A percentile compares a stretch with the other conserved stretches of the same genome.
Conservation (phyloP, 2,113 vertebrate genomes). For the Toxotes jaculatrix region DNA sequence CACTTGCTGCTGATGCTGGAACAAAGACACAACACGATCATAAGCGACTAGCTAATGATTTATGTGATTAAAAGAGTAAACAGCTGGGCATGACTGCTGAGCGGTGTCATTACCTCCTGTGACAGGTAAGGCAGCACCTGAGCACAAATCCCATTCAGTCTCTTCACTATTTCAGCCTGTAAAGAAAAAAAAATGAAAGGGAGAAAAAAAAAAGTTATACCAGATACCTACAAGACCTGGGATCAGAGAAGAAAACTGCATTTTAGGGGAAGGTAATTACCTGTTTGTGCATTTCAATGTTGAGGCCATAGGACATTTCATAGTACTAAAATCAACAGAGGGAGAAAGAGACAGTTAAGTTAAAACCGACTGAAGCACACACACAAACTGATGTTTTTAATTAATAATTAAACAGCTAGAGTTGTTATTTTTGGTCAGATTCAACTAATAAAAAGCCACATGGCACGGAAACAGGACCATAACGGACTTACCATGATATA, state of each 20-base stretch:
- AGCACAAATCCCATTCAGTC: slow-evolving; percentile 97
- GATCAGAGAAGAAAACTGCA: background rate
- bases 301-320: slow-evolving; percentile 98
- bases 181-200: background rate
- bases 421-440: background rate
- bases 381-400: background rate
- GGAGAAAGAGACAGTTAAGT: background rate
- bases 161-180: slow-evolving; percentile 97
- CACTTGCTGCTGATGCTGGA: slow-evolving; percentile 97
- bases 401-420: too few relatives aligned
- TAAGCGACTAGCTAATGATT: background rate
- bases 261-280: slow-evolving; percentile 67
- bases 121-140: slow-evolving; percentile 98
- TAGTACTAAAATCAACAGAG: slow-evolving; percentile 88
- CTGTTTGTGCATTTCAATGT: slow-evolving; percentile 99
- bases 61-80: background rate
- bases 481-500: slow-evolving; percentile 94
- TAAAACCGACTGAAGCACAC: background rate
- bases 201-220: background rate
- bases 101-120: slow-evolving; percentile 89
- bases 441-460: background rate
- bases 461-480: background rate
- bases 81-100: background rate
- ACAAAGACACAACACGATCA: slow-evolving; percentile 47
- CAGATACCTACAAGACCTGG: background rate